Percentiles rank a stretch among this genome's conserved stretches.
Evolutionary conservation across 2,888 invertebrate genomes (phyloP).

Genomic region (Orchestes rusci): DNA sequence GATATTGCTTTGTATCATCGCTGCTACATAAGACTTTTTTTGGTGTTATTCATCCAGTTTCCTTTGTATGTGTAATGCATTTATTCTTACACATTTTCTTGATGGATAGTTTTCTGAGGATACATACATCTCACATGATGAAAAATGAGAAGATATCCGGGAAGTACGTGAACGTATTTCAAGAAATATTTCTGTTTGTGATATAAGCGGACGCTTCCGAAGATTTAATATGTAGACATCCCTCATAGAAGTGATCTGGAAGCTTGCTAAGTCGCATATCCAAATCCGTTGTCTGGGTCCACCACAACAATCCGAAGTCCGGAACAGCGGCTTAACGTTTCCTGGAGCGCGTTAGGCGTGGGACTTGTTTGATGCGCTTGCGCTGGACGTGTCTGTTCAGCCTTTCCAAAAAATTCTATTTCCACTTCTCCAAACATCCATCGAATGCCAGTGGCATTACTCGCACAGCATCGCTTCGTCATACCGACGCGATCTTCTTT

Average conservation of each 20-base stretch:
- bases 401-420: conserved; percentile 22
- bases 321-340: conserved; percentile 21
- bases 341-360: conserved; percentile 24
- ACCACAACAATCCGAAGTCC: conserved; percentile 21
- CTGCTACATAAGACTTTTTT: too few species aligned
- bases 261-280: conserved; percentile 13
- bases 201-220: too few species aligned
- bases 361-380: conserved; percentile 14
- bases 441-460: conserved; percentile 20
- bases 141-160: too few species aligned
- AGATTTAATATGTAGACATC: too few species aligned
- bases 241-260: conserved; percentile 13
- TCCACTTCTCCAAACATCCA: conserved; percentile 24
- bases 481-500: conserved; percentile 11
- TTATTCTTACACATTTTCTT: too few species aligned
- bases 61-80: too few species aligned
- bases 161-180: too few species aligned
- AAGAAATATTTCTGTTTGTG: too few species aligned
- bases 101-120: too few species aligned
- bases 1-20: too few species aligned
- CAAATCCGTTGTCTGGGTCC: conserved; percentile 18
- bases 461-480: conserved; percentile 15
- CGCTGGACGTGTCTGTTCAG: conserved; percentile 17
- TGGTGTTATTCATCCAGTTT: too few species aligned
- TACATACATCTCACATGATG: too few species aligned